These are phyloP conservation scores for Xylota segnis DNA, from an alignment of 2,888 invertebrate species.

Conservation along the genomic window DNA sequence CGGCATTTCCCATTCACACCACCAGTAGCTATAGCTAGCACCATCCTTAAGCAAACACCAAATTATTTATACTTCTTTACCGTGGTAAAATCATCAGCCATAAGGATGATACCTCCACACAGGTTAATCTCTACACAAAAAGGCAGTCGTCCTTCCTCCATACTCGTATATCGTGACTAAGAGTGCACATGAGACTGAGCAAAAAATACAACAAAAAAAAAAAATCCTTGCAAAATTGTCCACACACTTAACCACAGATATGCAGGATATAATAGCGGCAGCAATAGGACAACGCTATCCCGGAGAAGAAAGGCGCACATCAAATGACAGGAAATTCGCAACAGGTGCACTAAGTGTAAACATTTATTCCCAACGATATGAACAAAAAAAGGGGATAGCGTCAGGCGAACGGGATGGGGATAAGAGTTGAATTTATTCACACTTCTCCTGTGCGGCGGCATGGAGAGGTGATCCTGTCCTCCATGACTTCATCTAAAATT, in stretches of 20 bases:
- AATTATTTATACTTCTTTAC: constrained; percentile 72
- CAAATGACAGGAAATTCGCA: constrained; percentile 73
- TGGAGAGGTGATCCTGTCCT: neutral
- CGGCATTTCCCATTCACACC: constrained; percentile 50
- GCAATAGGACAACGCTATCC: constrained; percentile 58
- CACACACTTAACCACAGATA: constrained; percentile 76
- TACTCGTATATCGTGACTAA: constrained; percentile 36
- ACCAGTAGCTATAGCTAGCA: constrained; percentile 4
- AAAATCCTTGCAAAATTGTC: constrained; percentile 50
- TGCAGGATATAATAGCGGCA: constrained; percentile 66
- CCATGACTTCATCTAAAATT: constrained; percentile 24
- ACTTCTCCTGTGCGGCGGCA: constrained; percentile 23
- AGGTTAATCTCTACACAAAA: constrained; percentile 62
- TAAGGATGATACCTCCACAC: constrained; percentile 59
- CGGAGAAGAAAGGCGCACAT: constrained; percentile 63
- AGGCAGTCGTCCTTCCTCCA: constrained; percentile 13
- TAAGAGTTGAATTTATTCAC: constrained; percentile 49
- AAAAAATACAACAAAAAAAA: constrained; percentile 14
- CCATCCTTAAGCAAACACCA: constrained; percentile 67
- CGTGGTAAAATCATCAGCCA: constrained; percentile 51
- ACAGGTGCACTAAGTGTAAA: constrained; percentile 76
- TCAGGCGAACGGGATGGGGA: neutral
- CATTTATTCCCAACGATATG: constrained; percentile 73
- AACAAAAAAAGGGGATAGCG: constrained; percentile 25
- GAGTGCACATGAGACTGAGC: constrained; percentile 58